Base-by-base conservation (phyloP, 1,140 invertebrate genomes). In the Panulirus ornatus region DNA sequence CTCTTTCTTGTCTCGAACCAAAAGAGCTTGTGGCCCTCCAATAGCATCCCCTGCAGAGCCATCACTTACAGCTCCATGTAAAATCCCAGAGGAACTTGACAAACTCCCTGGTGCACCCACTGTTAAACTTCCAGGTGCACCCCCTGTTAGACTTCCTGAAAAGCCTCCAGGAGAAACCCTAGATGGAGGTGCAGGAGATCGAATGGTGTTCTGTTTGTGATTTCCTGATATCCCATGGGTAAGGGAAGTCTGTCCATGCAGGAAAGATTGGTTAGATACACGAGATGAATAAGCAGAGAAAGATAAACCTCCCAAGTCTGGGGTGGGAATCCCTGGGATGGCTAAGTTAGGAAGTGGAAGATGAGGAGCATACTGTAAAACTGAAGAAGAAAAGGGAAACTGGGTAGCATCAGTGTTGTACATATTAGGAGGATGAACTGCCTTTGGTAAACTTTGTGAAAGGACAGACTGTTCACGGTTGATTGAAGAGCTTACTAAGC, bases 331-430 rank as follows among this genome's bases (percentile, higher is more conserved):
- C 14, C 92, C 92, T 14, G 92, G 93, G 51, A 95, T 92, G 34
- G 87, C 71, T 95, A 30, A 95, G 94, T 89, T 96, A 93, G 92
- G 95, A 95, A 27, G 95, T 94, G 87, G 95, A 95, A 92, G 95
- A 94, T 93, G 95, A 94, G 93, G 94, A 94, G 79, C 95, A 94
- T 87, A 95, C 94, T 76, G 95, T 95, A 81, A 95, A 95, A 85
- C 85, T 95, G 92, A 85, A 95, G 92, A 94, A 92, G 92, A 94
- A 92, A 95, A 95, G 16, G 95, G 94, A n/a, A 95, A 95, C 92
- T 95, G 84, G n/a, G 75, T 44, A 19, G 66, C 66, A 27, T 91
- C 91, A 19, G 73, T 66, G 36, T 81, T 47, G 47, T 90, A 90
- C 34, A 85, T 30, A 47, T 14, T 47, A 42, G 88, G 38, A 16